A percentile compares a stretch with the other conserved stretches of the same genome.
Conservation (phyloP, 2,888 invertebrate genomes). For the Allacma fusca region DNA sequence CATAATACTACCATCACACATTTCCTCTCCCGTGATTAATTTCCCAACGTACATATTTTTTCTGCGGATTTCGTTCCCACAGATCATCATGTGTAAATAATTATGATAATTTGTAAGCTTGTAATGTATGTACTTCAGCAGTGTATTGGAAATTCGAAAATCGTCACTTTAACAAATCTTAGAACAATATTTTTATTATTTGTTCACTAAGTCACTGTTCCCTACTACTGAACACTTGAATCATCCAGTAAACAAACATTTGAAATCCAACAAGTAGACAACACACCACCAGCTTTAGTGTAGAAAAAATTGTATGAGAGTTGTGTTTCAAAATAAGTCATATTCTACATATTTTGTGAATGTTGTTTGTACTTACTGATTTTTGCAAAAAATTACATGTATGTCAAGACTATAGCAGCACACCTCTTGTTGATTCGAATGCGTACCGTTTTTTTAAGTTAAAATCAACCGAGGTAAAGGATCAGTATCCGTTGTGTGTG, state of each 20-base stretch:
- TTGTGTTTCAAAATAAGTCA: conserved; percentile 16
- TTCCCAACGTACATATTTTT: conserved; percentile 21
- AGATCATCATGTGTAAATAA: conserved; percentile 26
- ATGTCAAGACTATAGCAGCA: background rate
- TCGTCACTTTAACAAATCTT: conserved; percentile 14
- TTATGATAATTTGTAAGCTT: conserved; percentile 14
- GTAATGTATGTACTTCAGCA: conserved; percentile 7
- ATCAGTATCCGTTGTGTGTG: background rate
- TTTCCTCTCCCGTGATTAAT: conserved; percentile 29
- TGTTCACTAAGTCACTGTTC: conserved; percentile 28
- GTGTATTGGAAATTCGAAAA: conserved; percentile 24
- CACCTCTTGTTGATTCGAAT: conserved; percentile 8
- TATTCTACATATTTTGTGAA: conserved; percentile 10
- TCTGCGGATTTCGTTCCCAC: conserved; percentile 18
- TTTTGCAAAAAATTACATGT: background rate
- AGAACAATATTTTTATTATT: conserved; percentile 29
- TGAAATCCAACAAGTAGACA: conserved; percentile 2
- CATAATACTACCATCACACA: conserved; percentile 33
- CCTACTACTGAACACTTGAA: conserved; percentile 3
- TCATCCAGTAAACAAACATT: conserved; percentile 14
- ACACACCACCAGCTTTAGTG: conserved; percentile 16
- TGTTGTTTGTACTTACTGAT: conserved; percentile 16
- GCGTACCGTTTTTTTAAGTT: conserved; percentile 5
- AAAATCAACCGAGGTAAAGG: background rate
- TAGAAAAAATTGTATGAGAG: conserved; percentile 14